Base-by-base conservation (phyloP, 1,140 invertebrate genomes). In the Phenacoccus solenopsis region DNA sequence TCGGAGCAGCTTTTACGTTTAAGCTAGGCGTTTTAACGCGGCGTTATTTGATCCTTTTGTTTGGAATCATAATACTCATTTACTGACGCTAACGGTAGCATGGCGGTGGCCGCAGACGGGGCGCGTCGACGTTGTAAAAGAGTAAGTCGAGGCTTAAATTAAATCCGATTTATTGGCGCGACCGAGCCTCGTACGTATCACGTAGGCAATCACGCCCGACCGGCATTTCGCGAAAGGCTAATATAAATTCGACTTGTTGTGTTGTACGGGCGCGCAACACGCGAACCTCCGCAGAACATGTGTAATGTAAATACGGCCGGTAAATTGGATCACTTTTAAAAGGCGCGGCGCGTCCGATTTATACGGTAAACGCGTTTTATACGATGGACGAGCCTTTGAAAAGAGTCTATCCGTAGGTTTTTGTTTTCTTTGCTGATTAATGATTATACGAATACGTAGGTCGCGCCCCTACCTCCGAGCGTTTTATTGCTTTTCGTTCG, bases 121-220 rank as follows among this genome's bases (percentile, higher is more conserved):
- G n/a, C n/a, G 38, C 38, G 20, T 49, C 38, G n/a, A n/a, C 38
- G 38, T 49, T 49, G 38, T 49, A 49, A 49, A 49, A 49, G 38
- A n/a, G n/a, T 49, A 49, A 49, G 12, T 49, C 20, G 13, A n/a
- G 38, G 38, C 38, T 49, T 49, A 49, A 49, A 49, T 49, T 49
- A 49, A 49, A 49, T 49, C 38, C 38, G 38, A 49, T 49, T 49
- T 49, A 49, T 49, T 49, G 38, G 38, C 38, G 38, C 38, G 38
- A 32, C 5, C 30, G 30, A 32, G 30, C 5, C 30, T 5, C 5
- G 30, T 7, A 7, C 30, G 30, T 5, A 5, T 7, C 30, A 5
- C 30, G 38, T n/a, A 49, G 3, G 5, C 12, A 16, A 9, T n/a
- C 12, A 49, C 38, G 38, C 20, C 20, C 12, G 38, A 49, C 38